These are phyloP conservation scores for Decapterus maruadsi DNA, from an alignment of 2,797 vertebrate genomes.

Conservation along the genomic window DNA sequence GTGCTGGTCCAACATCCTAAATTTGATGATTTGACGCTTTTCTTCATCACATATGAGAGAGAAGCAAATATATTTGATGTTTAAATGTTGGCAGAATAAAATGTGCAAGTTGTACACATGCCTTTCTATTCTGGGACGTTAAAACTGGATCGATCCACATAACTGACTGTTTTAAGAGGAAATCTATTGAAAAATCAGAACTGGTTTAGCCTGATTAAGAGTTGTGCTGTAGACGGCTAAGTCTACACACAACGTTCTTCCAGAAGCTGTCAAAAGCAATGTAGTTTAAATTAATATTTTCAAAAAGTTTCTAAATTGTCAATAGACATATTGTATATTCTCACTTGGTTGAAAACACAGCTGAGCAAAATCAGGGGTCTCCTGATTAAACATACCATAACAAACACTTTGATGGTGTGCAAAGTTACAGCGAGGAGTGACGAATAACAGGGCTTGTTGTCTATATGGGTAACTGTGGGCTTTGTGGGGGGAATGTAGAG, in stretches of 20 bases:
- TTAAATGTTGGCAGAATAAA: neutral
- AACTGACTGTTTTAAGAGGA: neutral
- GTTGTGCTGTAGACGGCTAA: neutral
- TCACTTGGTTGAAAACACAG: neutral
- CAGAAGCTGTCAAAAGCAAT: neutral
- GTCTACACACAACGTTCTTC: neutral
- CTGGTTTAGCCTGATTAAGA: neutral
- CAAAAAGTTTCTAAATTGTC: neutral
- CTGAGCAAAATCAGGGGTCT: slow-evolving; percentile 6
- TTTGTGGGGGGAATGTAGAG: slow-evolving; percentile 46
- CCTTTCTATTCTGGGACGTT: neutral
- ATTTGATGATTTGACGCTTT: neutral
- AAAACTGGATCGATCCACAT: neutral
- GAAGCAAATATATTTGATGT: neutral
- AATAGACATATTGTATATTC: slow-evolving; percentile 1
- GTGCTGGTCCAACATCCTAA: neutral
- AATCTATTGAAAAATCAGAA: neutral
- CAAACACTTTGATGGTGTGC: slow-evolving; percentile 57
- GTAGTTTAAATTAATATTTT: neutral
- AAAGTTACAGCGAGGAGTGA: slow-evolving; percentile 18
- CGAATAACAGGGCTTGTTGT: slow-evolving; percentile 55
- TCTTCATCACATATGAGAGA: neutral
- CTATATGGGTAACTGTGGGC: slow-evolving; percentile 47
- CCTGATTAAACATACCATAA: slow-evolving; percentile 48
- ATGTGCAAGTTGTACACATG: neutral